These are phyloP conservation scores for Eciton burchellii DNA, from an alignment of 1,140 invertebrate genomes.

Conservation along the genomic window DNA sequence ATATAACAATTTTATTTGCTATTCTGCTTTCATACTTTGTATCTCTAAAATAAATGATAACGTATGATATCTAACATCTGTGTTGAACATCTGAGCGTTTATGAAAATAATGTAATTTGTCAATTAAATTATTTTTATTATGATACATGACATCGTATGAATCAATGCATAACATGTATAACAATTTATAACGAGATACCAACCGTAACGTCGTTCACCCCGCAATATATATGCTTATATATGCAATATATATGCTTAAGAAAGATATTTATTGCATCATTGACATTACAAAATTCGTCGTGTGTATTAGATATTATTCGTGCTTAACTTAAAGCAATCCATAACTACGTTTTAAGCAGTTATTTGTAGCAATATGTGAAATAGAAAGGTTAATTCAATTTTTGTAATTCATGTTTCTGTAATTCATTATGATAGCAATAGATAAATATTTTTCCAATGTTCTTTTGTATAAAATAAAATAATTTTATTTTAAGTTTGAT, in stretches of 20 bases:
- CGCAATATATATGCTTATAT: slow-evolving; percentile 52
- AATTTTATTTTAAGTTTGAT: neutral
- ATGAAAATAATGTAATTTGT: slow-evolving; percentile 56
- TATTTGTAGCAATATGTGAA: slow-evolving; percentile 59
- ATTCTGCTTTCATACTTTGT: slow-evolving; percentile 23
- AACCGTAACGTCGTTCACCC: slow-evolving; percentile 40
- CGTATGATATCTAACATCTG: slow-evolving; percentile 5
- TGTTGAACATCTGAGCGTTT: slow-evolving; percentile 15
- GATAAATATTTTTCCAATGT: slow-evolving; percentile 6
- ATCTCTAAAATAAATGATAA: slow-evolving; percentile 27
- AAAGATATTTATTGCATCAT: slow-evolving; percentile 59
- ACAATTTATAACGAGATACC: slow-evolving; percentile 51
- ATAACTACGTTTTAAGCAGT: slow-evolving; percentile 41
- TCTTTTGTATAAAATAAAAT: slow-evolving; percentile 20
- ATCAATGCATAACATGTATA: slow-evolving; percentile 63
- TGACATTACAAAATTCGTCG: slow-evolving; percentile 60
- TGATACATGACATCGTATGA: slow-evolving; percentile 63
- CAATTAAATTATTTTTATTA: slow-evolving; percentile 62
- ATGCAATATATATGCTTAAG: slow-evolving; percentile 56
- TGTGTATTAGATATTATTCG: slow-evolving; percentile 45
- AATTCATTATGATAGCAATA: neutral
- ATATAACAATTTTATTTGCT: slow-evolving; percentile 53
- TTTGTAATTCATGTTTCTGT: slow-evolving; percentile 20
- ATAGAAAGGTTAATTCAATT: slow-evolving; percentile 51
- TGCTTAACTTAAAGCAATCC: slow-evolving; percentile 57